Base-by-base conservation (phyloP, 2,888 invertebrate species). In the Drosophila kanekoi region DNA sequence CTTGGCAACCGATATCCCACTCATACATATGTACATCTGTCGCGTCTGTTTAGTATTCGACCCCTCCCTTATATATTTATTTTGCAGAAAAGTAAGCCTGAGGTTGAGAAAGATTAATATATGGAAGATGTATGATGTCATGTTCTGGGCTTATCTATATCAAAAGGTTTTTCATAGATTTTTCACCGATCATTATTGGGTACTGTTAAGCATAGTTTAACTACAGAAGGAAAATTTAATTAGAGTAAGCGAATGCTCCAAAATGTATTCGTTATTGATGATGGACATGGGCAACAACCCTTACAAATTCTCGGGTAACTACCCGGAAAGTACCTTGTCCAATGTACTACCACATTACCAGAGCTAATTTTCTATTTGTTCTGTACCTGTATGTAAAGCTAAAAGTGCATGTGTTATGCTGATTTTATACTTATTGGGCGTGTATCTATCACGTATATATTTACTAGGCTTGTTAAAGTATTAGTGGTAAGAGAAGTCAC, bases 1-100 rank as follows among this genome's bases (percentile, higher is more conserved):
- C 87, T 81, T 87, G 85, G 84, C 87, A 87, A 81, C 81, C 81
- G 70, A 84, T 80, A 83, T 77, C 77, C 79, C 63, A 52, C 37
- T 63, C 45, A 45, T 35, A 14, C 32, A 49, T 20, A 35, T 49
- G 40, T 38, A 23, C 32, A 14, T 23, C 23, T 47, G 33, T 43
- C 37, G 44, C 51, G 45, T 57, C 44, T 40, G 45, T 45, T 23
- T 75, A 51, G 53, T 43, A 41, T 47, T 41, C 54, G 69, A 67
- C 48, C 57, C 68, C 28, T 61, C 47, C 47, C 45, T 66, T 47
- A 44, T 52, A 44, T 59, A 53, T 48, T 51, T 47, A 33, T 18
- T 23, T 59, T 43, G 18, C 35, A 18, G 23, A 28, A 28, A 23
- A 40, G 40, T n/a, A 2, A 49, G 2, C 13, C 5, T 40, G 3